Base-by-base conservation (phyloP, 2,113 vertebrate species). In the Dicrurus megarhynchus region DNA sequence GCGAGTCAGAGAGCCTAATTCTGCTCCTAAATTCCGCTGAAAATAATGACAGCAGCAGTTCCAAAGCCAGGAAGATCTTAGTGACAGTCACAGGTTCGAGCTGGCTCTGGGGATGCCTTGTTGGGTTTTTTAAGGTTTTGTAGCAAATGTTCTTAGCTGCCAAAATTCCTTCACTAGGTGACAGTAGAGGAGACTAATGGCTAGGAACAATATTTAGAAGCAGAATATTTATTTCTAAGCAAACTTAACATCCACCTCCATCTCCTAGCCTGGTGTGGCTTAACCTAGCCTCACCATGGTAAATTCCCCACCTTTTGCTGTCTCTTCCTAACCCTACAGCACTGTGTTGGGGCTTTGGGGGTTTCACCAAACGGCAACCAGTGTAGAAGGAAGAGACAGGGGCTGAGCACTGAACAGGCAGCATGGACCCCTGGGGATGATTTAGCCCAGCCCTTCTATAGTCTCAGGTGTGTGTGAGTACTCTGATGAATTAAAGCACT, bases 261-360 rank as follows among this genome's bases (percentile, higher is more conserved):
- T 44, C 59, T 93, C 63, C 67, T 24, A 61, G 21, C 46, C 28
- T 10, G 59, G 19, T 64, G 87, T 67, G 56, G 44, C 68, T 11
- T 35, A 87, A 61, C 17, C 35, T 11, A 1, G 33, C 57, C 77
- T 64, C 46, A 2, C 6, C 0, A 0, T 1, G 4, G 57, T 76
- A 73, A 85, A 67, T 87, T 59, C 28, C 32, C 8, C n/a, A 27
- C n/a, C 15, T 76, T 49, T 74, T 79, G 8, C 50, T 63, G 8
- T 33, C n/a, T 85, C 13, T 57, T 53, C 20, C n/a, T 65, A 35
- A 33, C 50, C 16, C n/a, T 41, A 6, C 10, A 52, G 79, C 37
- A 7, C 41, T 17, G 10, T 17, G 35, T 7, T 2, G 1, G 47
- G n/a, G 14, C 5, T 63, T 56, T 33, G 28, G 42, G 16, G 10